These are phyloP conservation scores for Neosilurus hyrtlii DNA, from an alignment of 2,797 vertebrate genomes.

Conservation along the genomic window DNA sequence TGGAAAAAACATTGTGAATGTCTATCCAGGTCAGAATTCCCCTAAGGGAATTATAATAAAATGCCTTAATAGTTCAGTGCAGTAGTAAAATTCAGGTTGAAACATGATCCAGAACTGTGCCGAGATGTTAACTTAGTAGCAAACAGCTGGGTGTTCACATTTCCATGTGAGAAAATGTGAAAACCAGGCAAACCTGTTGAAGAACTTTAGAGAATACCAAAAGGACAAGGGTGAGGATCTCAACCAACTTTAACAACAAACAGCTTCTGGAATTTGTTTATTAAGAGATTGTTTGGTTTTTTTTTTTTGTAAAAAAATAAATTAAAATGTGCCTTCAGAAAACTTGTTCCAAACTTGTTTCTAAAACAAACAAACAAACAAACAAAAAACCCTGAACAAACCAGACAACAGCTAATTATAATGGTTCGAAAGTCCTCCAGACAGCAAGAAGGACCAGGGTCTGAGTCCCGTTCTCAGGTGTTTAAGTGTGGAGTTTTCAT, in stretches of 20 bases:
- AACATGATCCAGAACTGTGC: background rate
- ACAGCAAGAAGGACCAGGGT: too few relatives aligned
- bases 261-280: background rate
- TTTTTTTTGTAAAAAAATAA: background rate
- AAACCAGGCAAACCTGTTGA: background rate
- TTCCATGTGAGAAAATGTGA: background rate
- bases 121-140: background rate
- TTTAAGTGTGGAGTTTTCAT: too few relatives aligned
- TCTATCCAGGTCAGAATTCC: slow-evolving; percentile 38
- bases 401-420: too few relatives aligned
- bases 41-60: slow-evolving; percentile 21
- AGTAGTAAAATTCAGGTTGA: slow-evolving; percentile 53
- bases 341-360: background rate
- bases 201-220: background rate
- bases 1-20: background rate
- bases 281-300: background rate
- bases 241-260: background rate
- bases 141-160: background rate
- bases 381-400: too few relatives aligned
- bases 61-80: slow-evolving; percentile 51
- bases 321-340: background rate
- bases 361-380: background rate
- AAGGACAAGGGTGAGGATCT: background rate
- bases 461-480: too few relatives aligned
- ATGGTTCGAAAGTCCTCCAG: too few relatives aligned